Conservation (phyloP, 1,140 invertebrate genomes). For the Dreissena polymorpha region DNA sequence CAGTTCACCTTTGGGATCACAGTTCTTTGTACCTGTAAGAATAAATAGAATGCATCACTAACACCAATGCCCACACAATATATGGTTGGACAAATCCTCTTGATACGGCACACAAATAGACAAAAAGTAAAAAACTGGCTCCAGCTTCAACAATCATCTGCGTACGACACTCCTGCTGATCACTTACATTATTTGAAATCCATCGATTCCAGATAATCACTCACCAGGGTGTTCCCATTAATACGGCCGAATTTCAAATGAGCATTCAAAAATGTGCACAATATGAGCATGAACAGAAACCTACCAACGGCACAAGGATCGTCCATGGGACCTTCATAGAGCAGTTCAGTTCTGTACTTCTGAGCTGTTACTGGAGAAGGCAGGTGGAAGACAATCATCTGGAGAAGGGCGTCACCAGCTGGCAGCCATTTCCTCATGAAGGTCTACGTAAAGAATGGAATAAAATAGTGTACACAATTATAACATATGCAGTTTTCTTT, state of each 20-base stretch:
- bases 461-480: too few relatives aligned
- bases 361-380: constrained; percentile 99
- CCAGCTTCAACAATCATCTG: too few relatives aligned
- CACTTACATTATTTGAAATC: too few relatives aligned
- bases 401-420: constrained; percentile 99
- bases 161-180: too few relatives aligned
- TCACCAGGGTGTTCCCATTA: too few relatives aligned
- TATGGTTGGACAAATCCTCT: too few relatives aligned
- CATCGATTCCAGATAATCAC: too few relatives aligned
- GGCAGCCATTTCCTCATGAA: constrained; percentile 99
- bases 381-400: constrained; percentile 99
- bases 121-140: too few relatives aligned
- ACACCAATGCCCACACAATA: neutral
- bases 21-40: constrained; percentile 86
- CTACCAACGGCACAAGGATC: constrained; percentile 96
- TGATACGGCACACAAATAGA: too few relatives aligned
- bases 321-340: constrained; percentile 92
- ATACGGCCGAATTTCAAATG: too few relatives aligned
- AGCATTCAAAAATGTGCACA: too few relatives aligned
- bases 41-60: neutral
- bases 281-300: neutral
- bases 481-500: too few relatives aligned
- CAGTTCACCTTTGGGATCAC: constrained; percentile 96
- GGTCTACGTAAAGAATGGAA: constrained; percentile 53
- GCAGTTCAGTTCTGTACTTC: constrained; percentile 99